phyloP scores from a whole-genome alignment of 37 sponge, comb jelly and placozoan species.

The Hexactinellida sp. region DNA sequence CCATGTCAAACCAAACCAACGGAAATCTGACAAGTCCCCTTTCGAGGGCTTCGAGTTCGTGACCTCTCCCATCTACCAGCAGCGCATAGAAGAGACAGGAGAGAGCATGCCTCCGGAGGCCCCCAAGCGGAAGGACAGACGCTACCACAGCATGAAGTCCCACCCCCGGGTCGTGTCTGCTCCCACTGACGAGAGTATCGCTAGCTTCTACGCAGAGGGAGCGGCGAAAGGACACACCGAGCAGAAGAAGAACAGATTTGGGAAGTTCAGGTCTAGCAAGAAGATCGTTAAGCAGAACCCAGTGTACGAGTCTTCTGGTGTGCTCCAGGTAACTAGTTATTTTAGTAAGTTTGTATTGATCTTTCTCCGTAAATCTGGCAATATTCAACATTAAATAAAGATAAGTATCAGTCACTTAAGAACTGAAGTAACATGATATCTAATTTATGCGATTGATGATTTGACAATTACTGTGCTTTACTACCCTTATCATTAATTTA shows the following conservation, averaged over 20 bases:
- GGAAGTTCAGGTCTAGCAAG: conserved; percentile 9
- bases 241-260: neutral
- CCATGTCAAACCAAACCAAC: neutral
- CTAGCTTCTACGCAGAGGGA: neutral
- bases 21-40: neutral
- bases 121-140: neutral
- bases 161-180: too few relatives aligned
- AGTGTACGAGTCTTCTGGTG: neutral
- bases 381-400: too few relatives aligned
- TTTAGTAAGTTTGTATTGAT: too few relatives aligned
- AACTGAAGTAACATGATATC: too few relatives aligned
- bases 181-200: neutral
- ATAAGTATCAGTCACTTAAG: too few relatives aligned
- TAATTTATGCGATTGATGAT: too few relatives aligned
- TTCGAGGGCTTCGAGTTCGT: neutral
- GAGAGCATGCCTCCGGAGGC: neutral
- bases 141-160: neutral
- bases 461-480: too few relatives aligned
- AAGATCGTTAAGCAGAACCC: neutral
- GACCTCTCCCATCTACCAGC: neutral
- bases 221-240: neutral
- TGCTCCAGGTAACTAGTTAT: neutral
- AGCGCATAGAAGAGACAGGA: neutral
- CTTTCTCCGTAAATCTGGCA: too few relatives aligned
- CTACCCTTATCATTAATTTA: too few relatives aligned